Evolutionary conservation across 2,888 invertebrate species (phyloP).

Genomic region (Microctonus hyperodae): DNA sequence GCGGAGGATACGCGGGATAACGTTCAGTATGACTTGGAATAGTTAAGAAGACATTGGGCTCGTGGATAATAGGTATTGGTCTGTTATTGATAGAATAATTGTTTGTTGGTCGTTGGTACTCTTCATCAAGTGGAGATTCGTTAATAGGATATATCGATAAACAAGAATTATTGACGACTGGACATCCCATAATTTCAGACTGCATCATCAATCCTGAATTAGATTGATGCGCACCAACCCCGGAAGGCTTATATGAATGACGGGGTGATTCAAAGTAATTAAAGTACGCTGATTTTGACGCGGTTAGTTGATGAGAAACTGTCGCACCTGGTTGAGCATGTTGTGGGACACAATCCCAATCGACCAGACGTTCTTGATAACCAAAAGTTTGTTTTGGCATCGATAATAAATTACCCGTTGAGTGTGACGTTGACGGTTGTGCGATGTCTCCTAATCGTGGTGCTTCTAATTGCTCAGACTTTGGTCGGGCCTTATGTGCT

Average conservation of each 20-base stretch:
- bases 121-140: conserved; percentile 41
- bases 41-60: conserved; percentile 50
- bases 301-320: conserved; percentile 33
- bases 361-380: conserved; percentile 57
- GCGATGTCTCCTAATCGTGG: conserved; percentile 46
- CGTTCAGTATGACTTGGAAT: conserved; percentile 50
- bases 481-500: conserved; percentile 59
- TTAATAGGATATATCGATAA: conserved; percentile 46
- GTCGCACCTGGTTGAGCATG: conserved; percentile 56
- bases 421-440: conserved; percentile 57
- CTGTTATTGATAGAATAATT: conserved; percentile 45
- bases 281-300: conserved; percentile 39
- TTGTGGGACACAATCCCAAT: conserved; percentile 53
- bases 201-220: conserved; percentile 30
- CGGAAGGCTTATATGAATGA: conserved; percentile 40
- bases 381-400: conserved; percentile 50
- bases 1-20: conserved; percentile 45
- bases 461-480: conserved; percentile 59
- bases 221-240: conserved; percentile 29
- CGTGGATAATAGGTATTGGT: conserved; percentile 49
- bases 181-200: conserved; percentile 34
- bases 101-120: conserved; percentile 35
- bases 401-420: conserved; percentile 60
- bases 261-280: conserved; percentile 40
- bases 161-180: conserved; percentile 41